Conservation (phyloP, 2,113 vertebrate species). For the Puma concolor region DNA sequence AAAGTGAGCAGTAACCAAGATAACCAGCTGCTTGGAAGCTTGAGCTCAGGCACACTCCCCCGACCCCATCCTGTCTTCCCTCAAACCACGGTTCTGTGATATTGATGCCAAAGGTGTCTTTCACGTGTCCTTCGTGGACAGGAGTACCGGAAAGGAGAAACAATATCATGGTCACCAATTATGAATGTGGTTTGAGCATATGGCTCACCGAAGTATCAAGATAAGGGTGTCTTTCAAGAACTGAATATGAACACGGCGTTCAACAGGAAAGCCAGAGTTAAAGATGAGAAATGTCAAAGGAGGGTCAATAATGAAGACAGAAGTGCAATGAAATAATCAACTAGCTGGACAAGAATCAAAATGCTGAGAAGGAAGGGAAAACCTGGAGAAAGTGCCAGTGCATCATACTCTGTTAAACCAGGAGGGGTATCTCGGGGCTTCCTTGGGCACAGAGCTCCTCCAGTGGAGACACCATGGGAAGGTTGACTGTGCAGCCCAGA, state of each 20-base stretch:
- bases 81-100: constrained; percentile 26
- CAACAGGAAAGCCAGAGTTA: constrained; percentile 92
- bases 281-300: constrained; percentile 91
- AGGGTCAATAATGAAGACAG: constrained; percentile 92
- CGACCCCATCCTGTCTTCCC: constrained; percentile 48
- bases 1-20: constrained; percentile 57
- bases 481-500: no score
- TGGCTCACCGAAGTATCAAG: constrained; percentile 92
- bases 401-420: neutral
- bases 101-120: constrained; percentile 61
- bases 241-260: constrained; percentile 83
- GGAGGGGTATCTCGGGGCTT: neutral
- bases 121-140: constrained; percentile 80
- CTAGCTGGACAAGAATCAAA: constrained; percentile 91
- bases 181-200: constrained; percentile 90
- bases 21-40: constrained; percentile 47
- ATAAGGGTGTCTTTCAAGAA: constrained; percentile 91
- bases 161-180: constrained; percentile 93
- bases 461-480: neutral
- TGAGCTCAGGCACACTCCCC: constrained; percentile 33
- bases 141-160: constrained; percentile 84
- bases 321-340: constrained; percentile 89
- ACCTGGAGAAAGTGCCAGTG: neutral
- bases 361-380: neutral
- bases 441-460: no score